These are phyloP conservation scores for Pimpla rufipes DNA, from an alignment of 2,888 invertebrate genomes.

Conservation along the genomic window DNA sequence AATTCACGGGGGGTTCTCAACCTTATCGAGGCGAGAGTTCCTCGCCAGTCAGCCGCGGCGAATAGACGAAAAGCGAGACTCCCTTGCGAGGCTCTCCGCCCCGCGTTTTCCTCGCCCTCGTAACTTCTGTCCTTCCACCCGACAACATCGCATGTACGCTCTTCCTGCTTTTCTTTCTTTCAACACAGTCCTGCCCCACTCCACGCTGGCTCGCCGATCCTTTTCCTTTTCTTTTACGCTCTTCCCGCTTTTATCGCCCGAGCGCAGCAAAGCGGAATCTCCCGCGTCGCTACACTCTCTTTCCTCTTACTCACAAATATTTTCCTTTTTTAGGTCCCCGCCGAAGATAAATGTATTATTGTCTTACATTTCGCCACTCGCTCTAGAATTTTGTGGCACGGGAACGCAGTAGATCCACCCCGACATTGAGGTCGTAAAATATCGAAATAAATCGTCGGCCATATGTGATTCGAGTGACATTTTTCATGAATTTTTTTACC, in stretches of 20 bases:
- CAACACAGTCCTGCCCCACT: slow-evolving; percentile 22
- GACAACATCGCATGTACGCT: slow-evolving; percentile 50
- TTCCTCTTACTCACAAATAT: slow-evolving; percentile 32
- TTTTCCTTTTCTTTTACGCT: slow-evolving; percentile 30
- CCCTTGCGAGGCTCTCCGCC: slow-evolving; percentile 17
- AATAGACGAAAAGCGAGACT: slow-evolving; percentile 22
- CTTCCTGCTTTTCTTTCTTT: slow-evolving; percentile 42
- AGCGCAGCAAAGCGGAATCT: slow-evolving; percentile 52
- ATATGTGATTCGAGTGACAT: not conserved
- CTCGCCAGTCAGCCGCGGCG: slow-evolving; percentile 44
- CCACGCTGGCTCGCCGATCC: slow-evolving; percentile 35
- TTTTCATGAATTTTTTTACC: not conserved
- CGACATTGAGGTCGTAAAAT: not conserved
- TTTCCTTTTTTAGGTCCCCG: slow-evolving; percentile 7
- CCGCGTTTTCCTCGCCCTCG: slow-evolving; percentile 28
- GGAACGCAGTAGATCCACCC: not conserved
- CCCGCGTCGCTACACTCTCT: slow-evolving; percentile 51
- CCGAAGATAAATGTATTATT: not conserved
- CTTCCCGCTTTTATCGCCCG: slow-evolving; percentile 54
- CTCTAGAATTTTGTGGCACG: not conserved
- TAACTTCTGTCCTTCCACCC: slow-evolving; percentile 42
- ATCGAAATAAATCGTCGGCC: not conserved
- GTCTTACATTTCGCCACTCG: slow-evolving; percentile 5
- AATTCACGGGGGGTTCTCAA: slow-evolving; percentile 83
- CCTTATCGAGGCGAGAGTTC: slow-evolving; percentile 78